Conservation (phyloP, 2,113 vertebrate species). For the Thalassoma bifasciatum region DNA sequence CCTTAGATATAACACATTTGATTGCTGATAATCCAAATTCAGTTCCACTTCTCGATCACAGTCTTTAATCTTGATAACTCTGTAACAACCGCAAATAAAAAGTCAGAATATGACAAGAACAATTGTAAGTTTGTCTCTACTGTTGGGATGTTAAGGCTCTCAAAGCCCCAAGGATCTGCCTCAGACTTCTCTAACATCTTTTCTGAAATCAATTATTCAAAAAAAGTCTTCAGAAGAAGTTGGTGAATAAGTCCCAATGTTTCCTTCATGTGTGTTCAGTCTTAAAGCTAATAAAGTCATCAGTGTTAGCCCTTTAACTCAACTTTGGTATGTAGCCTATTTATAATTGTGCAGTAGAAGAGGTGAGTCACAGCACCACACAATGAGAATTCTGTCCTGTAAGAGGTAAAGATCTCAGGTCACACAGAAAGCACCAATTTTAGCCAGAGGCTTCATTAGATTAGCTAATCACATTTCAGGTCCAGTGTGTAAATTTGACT, state of each 20-base stretch:
- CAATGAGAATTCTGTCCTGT: conserved; percentile 26
- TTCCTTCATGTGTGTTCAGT: conserved; percentile 2
- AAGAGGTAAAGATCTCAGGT: conserved; percentile 11
- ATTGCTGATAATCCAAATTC: too few relatives aligned
- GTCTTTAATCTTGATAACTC: too few relatives aligned
- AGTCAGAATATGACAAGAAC: too few relatives aligned
- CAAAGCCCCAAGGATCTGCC: too few relatives aligned
- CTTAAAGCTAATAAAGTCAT: neutral
- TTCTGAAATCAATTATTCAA: too few relatives aligned
- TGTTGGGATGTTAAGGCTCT: too few relatives aligned
- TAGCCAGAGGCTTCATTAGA: conserved; percentile 34
- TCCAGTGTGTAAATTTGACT: conserved; percentile 31
- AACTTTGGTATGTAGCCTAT: conserved; percentile 4
- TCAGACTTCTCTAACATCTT: too few relatives aligned
- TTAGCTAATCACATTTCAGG: conserved; percentile 61
- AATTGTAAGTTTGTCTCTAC: too few relatives aligned
- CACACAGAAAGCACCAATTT: conserved; percentile 49
- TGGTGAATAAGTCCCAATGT: neutral
- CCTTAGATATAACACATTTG: too few relatives aligned
- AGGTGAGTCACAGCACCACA: neutral
- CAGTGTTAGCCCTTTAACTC: neutral
- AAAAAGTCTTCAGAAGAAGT: too few relatives aligned
- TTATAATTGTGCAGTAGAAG: conserved; percentile 1
- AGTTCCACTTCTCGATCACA: too few relatives aligned
- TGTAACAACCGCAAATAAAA: neutral